Evolutionary conservation across 2,888 invertebrate genomes (phyloP).

Genomic region (Leptopterna dolabrata): DNA sequence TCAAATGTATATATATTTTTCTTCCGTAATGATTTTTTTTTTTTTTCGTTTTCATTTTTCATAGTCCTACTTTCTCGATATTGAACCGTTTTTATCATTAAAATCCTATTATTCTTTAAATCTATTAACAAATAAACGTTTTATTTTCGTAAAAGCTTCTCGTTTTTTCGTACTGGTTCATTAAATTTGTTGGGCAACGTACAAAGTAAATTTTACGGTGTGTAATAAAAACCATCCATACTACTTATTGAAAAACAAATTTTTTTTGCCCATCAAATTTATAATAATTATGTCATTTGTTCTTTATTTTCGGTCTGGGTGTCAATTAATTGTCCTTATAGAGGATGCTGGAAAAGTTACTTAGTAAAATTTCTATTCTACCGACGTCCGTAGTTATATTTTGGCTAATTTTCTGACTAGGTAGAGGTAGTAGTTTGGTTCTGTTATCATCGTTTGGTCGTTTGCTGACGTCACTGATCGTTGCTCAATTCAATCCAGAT

Average conservation of each 20-base stretch:
- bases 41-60: neutral
- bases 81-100: conserved; percentile 13
- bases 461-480: neutral
- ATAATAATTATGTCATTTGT: no score
- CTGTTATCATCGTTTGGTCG: no score
- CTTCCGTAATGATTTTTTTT: conserved; percentile 62
- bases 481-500: neutral
- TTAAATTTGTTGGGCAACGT: neutral
- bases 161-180: neutral
- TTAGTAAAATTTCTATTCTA: no score
- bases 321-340: no score
- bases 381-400: no score
- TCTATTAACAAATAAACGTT: conserved; percentile 52
- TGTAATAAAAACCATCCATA: no score
- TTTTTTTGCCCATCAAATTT: no score
- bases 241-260: no score
- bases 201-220: neutral
- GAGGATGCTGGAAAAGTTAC: no score
- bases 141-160: conserved; percentile 39
- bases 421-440: no score
- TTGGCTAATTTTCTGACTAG: no score
- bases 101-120: conserved; percentile 42
- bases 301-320: no score
- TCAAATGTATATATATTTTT: conserved; percentile 66
- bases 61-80: conserved; percentile 13